Percentiles rank a stretch among this genome's conserved stretches.
These are phyloP conservation scores for Deilephila porcellus DNA, from an alignment of 2,888 invertebrate species.

Conservation along the genomic window DNA sequence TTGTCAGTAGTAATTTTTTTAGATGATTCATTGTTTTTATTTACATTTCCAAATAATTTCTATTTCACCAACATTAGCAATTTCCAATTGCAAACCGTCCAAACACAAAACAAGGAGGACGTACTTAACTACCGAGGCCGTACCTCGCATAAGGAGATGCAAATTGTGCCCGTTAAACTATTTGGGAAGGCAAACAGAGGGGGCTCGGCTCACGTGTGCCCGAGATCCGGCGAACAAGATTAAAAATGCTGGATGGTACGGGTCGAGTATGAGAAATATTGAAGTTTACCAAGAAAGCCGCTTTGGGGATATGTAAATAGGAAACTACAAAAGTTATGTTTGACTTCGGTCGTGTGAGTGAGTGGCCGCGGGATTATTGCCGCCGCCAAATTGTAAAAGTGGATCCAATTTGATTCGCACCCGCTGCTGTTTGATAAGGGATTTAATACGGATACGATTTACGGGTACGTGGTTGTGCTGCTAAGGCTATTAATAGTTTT, in stretches of 20 bases:
- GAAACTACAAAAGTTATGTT: slow-evolving; percentile 81
- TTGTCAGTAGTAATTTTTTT: no score
- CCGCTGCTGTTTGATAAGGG: slow-evolving; percentile 45
- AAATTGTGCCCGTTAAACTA: slow-evolving; percentile 85
- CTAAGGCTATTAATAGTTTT: not conserved
- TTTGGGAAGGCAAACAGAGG: slow-evolving; percentile 84
- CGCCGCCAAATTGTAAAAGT: slow-evolving; percentile 59
- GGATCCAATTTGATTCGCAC: slow-evolving; percentile 67
- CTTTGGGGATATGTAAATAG: slow-evolving; percentile 83
- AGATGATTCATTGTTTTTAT: no score
- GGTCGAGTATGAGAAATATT: slow-evolving; percentile 72
- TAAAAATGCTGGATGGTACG: slow-evolving; percentile 82
- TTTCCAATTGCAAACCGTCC: slow-evolving; percentile 32
- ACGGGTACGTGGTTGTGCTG: no score
- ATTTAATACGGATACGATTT: slow-evolving; percentile 29
- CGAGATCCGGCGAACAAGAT: slow-evolving; percentile 80
- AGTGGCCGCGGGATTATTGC: slow-evolving; percentile 73
- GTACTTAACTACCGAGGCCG: slow-evolving; percentile 81
- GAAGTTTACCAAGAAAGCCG: slow-evolving; percentile 80
- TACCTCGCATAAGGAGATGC: slow-evolving; percentile 82
- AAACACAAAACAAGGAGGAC: slow-evolving; percentile 50
- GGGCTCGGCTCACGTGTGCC: slow-evolving; percentile 76
- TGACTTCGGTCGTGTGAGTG: slow-evolving; percentile 72
- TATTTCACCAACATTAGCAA: not conserved
- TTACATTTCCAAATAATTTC: not conserved